Base-by-base conservation (phyloP, 2,113 vertebrate genomes). In the Hymenochirus boettgeri region DNA sequence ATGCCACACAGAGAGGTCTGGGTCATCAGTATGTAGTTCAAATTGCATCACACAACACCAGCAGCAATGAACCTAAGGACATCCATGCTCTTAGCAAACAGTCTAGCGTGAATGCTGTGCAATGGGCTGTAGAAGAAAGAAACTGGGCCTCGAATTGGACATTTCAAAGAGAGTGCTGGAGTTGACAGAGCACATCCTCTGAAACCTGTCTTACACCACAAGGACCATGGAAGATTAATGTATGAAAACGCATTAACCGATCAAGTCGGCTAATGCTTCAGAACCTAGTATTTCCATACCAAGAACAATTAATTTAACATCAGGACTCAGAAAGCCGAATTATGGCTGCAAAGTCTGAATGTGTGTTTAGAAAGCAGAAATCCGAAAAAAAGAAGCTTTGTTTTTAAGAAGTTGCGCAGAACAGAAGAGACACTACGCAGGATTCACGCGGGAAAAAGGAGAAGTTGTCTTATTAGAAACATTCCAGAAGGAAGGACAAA, bases 351-450 rank as follows among this genome's bases (percentile, higher is more conserved):
- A 25, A 80, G 78, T 61, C 52, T 88, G 9, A 81, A 87, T 69
- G 74, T 73, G 56, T 75, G 37, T 6, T 35, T 88, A 73, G 72
- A n/a, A 77, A 62, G 73, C 79, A 35, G 80, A 82, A 73, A 94
- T 95, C 72, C 73, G 55, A 48, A 86, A 71, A 65, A 87, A 88
- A 71, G 61, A 94, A 72, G 70, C 69, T 2, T 65, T 89, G 3
- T 79, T 96, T 3, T 73, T 72, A 70, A 88, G 59, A 93, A 92
- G 67, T 76, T 96, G 62, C 80, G 58, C 71, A 88, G 75, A 58
- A 77, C 82, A 11, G 79, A 79, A 24, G 81, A 88, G 46, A 77
- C 71, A 7, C 64, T 94, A 46, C 77, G 79, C 65, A 88, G 79
- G 45, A 82, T 90, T 35, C 86, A 84, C n/a, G 65, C 79, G 56